Evolutionary conservation across 2,113 vertebrate genomes (phyloP), one percentile per base, ranked within the genome.

Genomic region (Amphilophus citrinellus): DNA sequence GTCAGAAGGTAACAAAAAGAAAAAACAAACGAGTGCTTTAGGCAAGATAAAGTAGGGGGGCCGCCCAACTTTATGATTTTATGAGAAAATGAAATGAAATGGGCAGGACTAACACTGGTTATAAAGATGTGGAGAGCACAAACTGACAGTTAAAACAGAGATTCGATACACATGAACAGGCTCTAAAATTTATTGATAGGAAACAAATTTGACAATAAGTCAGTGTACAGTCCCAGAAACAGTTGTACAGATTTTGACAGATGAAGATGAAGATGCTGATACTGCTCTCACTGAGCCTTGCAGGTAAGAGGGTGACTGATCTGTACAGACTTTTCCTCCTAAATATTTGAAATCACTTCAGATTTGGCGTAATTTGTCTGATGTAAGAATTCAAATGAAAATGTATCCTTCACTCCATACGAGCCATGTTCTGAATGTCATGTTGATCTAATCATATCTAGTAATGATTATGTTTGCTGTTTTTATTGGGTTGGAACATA

Each of bases 181-280:
- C 22, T 7, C 5, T 7, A 60, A 42, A 11, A 71, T 75, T 30
- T 35, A 20, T 56, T 0, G 5, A 11, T 35, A 4, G 27, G 5
- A 39, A 63, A 6, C 10, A 5, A 3, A 2, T 22, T 24, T 20
- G 7, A 71, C 57, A 3, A 15, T 50, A 15, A 50, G 2, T 73
- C 8, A 32, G 10, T 62, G 10, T 24, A 10, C 2, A 37, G 15
- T 15, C 18, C 10, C 15, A 6, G 53, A 58, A 9, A 42, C 22
- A 50, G n/a, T 39, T 27, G 5, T 37, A 77, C 30, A 60, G 58
- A 61, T 84, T 80, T 63, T 24, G 53, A n/a, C 66, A 32, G 68
- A 17, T 59, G 17, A 91, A 75, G 60, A 95, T 96, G 93, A 93
- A 90, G 86, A 84, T 27, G 1, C 65, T 90, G 27, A 20, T 39